A percentile compares a stretch with the other conserved stretches of the same genome.
Evolutionary conservation across 2,888 invertebrate species (phyloP).

Genomic region (Agonopterix subpropinquella): DNA sequence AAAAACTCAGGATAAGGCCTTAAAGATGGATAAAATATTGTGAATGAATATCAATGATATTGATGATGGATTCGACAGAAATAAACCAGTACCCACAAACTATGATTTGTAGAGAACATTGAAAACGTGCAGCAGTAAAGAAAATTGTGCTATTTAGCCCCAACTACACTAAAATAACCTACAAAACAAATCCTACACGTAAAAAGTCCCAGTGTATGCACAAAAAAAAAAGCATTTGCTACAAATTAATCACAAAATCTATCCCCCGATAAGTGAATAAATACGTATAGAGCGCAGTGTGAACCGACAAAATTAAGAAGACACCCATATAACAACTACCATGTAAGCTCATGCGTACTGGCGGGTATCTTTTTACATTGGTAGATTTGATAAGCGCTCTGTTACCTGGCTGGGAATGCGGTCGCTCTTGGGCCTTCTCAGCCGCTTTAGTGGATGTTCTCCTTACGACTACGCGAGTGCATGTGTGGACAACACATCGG

Average conservation of each 20-base stretch:
- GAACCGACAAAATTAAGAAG: conserved; percentile 14
- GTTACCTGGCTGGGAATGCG: conserved; percentile 76
- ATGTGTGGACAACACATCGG: conserved; percentile 74
- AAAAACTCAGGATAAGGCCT: no score
- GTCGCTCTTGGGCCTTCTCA: conserved; percentile 75
- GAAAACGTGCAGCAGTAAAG: conserved; percentile 53
- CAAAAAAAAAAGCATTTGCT: conserved; percentile 21
- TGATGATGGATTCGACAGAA: neutral
- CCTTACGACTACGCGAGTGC: conserved; percentile 75
- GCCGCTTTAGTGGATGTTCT: conserved; percentile 76
- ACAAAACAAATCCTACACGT: conserved; percentile 22
- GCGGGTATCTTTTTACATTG: conserved; percentile 50
- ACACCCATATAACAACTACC: conserved; percentile 47
- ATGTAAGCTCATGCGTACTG: conserved; percentile 61
- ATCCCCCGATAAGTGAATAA: conserved; percentile 20
- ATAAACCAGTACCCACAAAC: conserved; percentile 48
- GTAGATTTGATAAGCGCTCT: conserved; percentile 59
- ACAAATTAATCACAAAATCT: conserved; percentile 31
- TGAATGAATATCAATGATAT: conserved; percentile 1
- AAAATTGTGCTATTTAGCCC: conserved; percentile 49
- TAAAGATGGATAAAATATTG: no score
- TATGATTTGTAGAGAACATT: conserved; percentile 37
- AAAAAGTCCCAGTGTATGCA: conserved; percentile 17
- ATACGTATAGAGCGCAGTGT: conserved; percentile 14
- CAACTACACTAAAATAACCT: conserved; percentile 38